Evolutionary conservation across 1,140 invertebrate species (phyloP).

Genomic region (Sitophilus oryzae): DNA sequence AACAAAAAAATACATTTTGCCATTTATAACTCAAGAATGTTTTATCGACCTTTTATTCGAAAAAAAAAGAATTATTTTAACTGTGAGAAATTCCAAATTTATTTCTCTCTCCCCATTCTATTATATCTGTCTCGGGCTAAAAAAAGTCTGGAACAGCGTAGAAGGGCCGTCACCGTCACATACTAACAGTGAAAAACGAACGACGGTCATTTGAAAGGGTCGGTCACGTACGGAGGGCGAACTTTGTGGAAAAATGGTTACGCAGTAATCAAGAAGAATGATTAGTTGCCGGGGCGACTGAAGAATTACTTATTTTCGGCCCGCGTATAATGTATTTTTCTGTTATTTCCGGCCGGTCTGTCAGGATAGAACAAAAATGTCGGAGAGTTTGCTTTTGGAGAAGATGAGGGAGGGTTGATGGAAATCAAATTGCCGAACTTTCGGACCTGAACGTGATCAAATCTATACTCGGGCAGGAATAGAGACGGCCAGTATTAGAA

Average conservation of each 20-base stretch:
- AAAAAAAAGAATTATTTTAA: too few species aligned
- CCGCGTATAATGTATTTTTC: neutral
- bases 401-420: neutral
- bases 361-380: neutral
- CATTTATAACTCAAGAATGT: too few species aligned
- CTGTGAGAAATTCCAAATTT: too few species aligned
- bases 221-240: slow-evolving; percentile 16
- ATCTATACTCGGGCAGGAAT: too few species aligned
- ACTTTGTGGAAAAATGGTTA: slow-evolving; percentile 22
- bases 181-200: slow-evolving; percentile 6
- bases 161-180: neutral
- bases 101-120: neutral
- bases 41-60: too few species aligned
- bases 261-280: slow-evolving; percentile 22
- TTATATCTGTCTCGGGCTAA: neutral
- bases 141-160: too few species aligned
- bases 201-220: slow-evolving; percentile 2
- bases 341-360: neutral
- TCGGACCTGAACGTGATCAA: too few species aligned
- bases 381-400: too few species aligned
- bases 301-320: slow-evolving; percentile 10
- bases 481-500: too few species aligned
- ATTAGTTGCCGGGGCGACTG: slow-evolving; percentile 18
- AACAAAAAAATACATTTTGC: too few species aligned
- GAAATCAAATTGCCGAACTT: neutral